Conservation (phyloP, 2,797 vertebrate species). For the Pipistrellus pygmaeus region DNA sequence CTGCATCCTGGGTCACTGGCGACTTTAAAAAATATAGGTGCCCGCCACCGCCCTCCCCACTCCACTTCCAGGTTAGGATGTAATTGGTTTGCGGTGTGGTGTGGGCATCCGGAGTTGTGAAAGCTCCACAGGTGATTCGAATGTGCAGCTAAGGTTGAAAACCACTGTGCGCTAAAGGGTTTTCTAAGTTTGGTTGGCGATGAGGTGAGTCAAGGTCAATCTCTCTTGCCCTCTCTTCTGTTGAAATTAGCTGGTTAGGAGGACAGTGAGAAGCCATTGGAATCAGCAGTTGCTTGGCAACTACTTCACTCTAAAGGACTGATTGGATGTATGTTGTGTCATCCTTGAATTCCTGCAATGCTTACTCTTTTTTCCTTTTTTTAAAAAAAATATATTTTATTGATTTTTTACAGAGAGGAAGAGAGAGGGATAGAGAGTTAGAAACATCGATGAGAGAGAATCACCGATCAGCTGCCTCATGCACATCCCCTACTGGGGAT, state of each 20-base stretch:
- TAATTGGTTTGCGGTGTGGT: background rate
- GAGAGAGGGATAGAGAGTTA: too few relatives aligned
- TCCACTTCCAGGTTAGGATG: background rate
- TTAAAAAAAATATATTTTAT: background rate
- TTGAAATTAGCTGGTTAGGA: background rate
- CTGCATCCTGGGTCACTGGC: background rate
- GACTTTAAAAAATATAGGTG: background rate
- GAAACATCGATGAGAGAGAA: too few relatives aligned
- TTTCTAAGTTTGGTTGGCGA: conserved; percentile 20
- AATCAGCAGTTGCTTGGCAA: background rate
- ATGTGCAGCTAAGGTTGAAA: background rate
- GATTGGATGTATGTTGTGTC: background rate
- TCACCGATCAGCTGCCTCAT: too few relatives aligned
- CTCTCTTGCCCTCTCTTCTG: background rate
- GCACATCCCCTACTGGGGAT: too few relatives aligned
- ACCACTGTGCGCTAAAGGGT: background rate
- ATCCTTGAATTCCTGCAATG: conserved; percentile 34
- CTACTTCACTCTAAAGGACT: background rate
- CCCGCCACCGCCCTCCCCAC: background rate
- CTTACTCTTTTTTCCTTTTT: background rate
- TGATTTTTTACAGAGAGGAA: too few relatives aligned
- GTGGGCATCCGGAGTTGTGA: background rate
- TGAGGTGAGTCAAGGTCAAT: background rate
- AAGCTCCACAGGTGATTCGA: conserved; percentile 26
- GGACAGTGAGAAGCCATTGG: background rate